Evolutionary conservation across 2,797 vertebrate species (phyloP), one percentile per base, ranked within the genome.

Genomic region (Thunnus albacares): DNA sequence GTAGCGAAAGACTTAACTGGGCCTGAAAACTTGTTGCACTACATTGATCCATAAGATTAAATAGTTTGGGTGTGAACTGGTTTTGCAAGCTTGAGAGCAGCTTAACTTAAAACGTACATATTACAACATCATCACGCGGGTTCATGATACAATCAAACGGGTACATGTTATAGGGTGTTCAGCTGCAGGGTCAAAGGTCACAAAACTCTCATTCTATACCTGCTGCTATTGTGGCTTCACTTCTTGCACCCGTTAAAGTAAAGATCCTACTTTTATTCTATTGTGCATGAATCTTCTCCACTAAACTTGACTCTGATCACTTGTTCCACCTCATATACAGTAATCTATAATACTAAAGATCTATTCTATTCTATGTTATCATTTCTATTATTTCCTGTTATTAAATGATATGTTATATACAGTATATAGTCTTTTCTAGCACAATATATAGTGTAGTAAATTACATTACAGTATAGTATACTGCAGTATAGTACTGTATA

Each of bases 141-240:
- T 43, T 43, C 38, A 38, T 38, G 3, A 10, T 9, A 11, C 51
- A 52, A 11, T 33, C 5, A 38, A 18, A 47, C 71, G 22, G 56
- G 41, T 14, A 1, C 1, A 52, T 49, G 13, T 63, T 30, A 62
- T 28, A 62, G 26, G 5, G 13, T 49, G 2, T 8, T 41, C 17
- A 24, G 33, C 28, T 6, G 38, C 33, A 1, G 35, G 70, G 59
- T 73, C 65, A 55, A 38, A 83, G 68, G 64, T 68, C 57, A 45
- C 2, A 20, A 12, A 6, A 38, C 38, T 4, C 9, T 56, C 18
- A 30, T 38, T 51, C 1, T 41, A 22, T 24, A 22, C 5, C 47
- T 18, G 47, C 13, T 1, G 28, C 52, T 38, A 3, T 12, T 3
- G 14, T 35, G 45, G 38, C 38, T 38, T 38, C 38, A 38, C 11